Evolutionary conservation across 2,113 vertebrate species (phyloP).

Genomic region (Mystacornis crossleyi): DNA sequence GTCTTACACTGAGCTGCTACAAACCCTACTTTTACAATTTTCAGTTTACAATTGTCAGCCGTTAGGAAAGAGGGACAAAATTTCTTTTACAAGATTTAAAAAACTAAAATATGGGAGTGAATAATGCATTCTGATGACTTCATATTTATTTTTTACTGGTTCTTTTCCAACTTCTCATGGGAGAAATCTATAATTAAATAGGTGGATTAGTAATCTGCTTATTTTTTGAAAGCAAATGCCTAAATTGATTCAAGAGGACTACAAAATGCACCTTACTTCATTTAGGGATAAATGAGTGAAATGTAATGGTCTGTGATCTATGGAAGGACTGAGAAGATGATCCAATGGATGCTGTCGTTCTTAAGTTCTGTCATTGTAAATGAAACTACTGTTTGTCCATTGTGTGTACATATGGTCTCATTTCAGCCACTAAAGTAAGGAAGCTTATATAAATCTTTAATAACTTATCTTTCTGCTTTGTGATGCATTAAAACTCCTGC

Average conservation of each 20-base stretch:
- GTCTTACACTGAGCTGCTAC: neutral
- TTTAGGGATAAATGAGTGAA: neutral
- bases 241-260: conserved; percentile 1
- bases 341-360: neutral
- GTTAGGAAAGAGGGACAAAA: neutral
- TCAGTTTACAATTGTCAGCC: neutral
- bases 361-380: neutral
- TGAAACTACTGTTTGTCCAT: neutral
- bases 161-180: neutral
- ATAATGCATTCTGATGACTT: neutral
- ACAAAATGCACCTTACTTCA: neutral
- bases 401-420: neutral
- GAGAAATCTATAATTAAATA: conserved; percentile 18
- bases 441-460: conserved; percentile 39
- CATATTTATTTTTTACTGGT: neutral
- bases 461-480: neutral
- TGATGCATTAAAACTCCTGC: neutral
- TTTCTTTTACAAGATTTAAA: neutral
- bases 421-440: neutral
- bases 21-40: neutral
- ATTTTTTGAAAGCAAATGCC: neutral
- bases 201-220: neutral
- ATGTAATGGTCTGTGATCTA: neutral
- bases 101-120: neutral
- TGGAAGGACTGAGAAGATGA: neutral